Conservation (phyloP, 2,113 vertebrate genomes). For the Phasianus colchicus region DNA sequence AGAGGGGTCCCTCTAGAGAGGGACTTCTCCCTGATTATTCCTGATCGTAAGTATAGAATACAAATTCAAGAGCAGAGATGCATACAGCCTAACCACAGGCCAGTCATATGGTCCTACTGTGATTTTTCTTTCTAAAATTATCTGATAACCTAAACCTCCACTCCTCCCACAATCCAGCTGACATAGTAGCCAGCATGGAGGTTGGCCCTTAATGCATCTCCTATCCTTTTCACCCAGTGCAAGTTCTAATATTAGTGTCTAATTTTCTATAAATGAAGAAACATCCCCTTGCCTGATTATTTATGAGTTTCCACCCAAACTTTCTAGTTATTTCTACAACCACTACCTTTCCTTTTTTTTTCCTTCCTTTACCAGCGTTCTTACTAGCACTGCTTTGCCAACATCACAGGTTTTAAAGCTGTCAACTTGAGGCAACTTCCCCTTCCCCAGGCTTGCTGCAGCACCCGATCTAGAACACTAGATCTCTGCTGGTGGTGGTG, state of each 20-base stretch:
- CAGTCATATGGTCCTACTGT: fast-evolving
- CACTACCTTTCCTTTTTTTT: not conserved
- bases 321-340: not conserved
- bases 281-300: not conserved
- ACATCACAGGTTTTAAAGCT: not conserved
- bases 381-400: not conserved
- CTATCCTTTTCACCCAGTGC: not conserved
- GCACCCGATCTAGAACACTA: not conserved
- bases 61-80: not conserved
- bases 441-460: not conserved
- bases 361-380: not conserved
- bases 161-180: not conserved
- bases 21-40: not conserved
- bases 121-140: not conserved
- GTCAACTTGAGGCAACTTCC: not conserved
- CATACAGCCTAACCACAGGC: not conserved
- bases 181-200: not conserved
- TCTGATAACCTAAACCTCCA: not conserved
- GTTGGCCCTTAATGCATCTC: not conserved
- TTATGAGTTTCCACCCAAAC: not conserved
- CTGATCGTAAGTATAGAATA: not conserved
- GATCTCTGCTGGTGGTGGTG: not conserved
- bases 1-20: slow-evolving; percentile 34
- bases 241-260: fast-evolving
- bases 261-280: not conserved